Conservation (phyloP, 2,888 invertebrate species). For the Rosalia funebris region DNA sequence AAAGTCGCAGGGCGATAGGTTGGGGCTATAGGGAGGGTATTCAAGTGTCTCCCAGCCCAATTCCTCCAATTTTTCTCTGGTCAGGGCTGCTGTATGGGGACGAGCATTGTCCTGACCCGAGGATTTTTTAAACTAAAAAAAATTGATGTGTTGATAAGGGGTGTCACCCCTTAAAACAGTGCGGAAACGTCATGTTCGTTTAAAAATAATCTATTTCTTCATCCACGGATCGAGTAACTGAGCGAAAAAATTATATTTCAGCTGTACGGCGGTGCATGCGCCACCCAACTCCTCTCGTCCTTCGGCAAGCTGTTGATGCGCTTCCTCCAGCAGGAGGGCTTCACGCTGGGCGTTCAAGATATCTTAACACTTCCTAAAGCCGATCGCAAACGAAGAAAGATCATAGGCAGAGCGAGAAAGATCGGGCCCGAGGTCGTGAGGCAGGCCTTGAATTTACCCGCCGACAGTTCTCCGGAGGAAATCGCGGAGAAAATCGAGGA, state of each 20-base stretch:
- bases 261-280: constrained; percentile 89
- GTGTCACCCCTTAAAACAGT: too few species aligned
- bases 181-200: too few species aligned
- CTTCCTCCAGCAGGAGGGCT: constrained; percentile 90
- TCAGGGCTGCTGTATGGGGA: too few species aligned
- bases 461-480: constrained; percentile 67
- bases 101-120: too few species aligned
- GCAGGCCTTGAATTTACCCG: constrained; percentile 76
- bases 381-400: constrained; percentile 76
- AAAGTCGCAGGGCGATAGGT: too few species aligned
- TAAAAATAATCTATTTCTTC: too few species aligned
- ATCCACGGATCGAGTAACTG: too few species aligned
- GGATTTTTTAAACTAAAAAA: too few species aligned
- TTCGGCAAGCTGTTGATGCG: constrained; percentile 87
- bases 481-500: constrained; percentile 76
- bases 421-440: constrained; percentile 58
- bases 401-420: constrained; percentile 73
- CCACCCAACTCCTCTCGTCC: constrained; percentile 84
- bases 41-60: too few species aligned
- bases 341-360: constrained; percentile 94
- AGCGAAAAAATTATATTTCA: constrained; percentile 62
- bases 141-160: too few species aligned
- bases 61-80: too few species aligned
- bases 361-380: constrained; percentile 83
- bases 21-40: too few species aligned